Conservation (phyloP, 1,140 invertebrate genomes). For the Zeugodacus cucurbitae region DNA sequence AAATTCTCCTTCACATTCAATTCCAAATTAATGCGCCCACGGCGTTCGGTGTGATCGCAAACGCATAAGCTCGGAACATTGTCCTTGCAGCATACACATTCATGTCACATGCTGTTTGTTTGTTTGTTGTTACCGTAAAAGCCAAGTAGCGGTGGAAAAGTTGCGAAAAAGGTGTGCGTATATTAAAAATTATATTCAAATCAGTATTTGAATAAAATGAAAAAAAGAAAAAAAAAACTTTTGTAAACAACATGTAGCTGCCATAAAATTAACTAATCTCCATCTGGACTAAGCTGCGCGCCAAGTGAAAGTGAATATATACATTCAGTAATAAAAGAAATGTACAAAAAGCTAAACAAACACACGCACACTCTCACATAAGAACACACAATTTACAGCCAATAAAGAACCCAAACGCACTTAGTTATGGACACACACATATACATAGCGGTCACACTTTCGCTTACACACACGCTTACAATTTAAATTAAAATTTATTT, state of each 20-base stretch:
- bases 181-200: constrained; percentile 29
- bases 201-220: background rate
- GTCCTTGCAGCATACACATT: constrained; percentile 99
- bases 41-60: constrained; percentile 98
- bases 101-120: constrained; percentile 94
- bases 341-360: background rate
- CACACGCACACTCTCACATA: background rate
- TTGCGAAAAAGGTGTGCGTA: background rate
- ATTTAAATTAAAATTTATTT: no score
- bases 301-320: constrained; percentile 6
- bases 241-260: constrained; percentile 7
- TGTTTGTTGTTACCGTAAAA: background rate
- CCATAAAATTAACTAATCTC: background rate
- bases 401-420: background rate
- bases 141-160: background rate
- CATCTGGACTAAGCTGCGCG: background rate
- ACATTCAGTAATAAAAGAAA: constrained; percentile 4
- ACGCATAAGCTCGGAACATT: constrained; percentile 98
- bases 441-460: background rate
- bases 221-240: background rate
- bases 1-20: constrained; percentile 84
- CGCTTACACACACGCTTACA: background rate
- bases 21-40: constrained; percentile 91
- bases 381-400: background rate
- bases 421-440: background rate